A percentile compares a stretch with the other conserved stretches of the same genome.
Evolutionary conservation across 2,797 vertebrate genomes (phyloP).

Genomic region (Myotis findleyi): DNA sequence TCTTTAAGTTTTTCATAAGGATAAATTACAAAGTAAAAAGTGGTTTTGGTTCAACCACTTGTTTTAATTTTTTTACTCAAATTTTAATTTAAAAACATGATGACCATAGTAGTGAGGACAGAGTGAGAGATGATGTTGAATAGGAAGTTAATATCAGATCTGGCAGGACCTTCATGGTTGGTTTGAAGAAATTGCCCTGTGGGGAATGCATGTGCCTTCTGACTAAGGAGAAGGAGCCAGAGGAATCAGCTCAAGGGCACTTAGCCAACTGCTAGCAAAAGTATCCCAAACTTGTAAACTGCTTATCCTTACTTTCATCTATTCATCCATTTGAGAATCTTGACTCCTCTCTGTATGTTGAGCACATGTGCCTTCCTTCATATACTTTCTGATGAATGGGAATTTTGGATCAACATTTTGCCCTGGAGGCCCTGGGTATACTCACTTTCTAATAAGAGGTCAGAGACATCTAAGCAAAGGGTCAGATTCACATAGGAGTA

Average conservation of each 20-base stretch:
- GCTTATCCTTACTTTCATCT: constrained; percentile 48
- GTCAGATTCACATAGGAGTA: neutral
- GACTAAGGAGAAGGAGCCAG: constrained; percentile 28
- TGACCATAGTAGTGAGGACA: neutral
- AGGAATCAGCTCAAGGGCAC: constrained; percentile 21
- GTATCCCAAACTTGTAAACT: constrained; percentile 15
- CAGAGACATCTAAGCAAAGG: constrained; percentile 36
- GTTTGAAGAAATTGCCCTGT: constrained; percentile 1
- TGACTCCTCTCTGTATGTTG: neutral
- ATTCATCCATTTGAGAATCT: constrained; percentile 11
- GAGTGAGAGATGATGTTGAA: neutral
- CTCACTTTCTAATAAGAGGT: constrained; percentile 57
- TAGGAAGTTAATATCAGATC: constrained; percentile 54
- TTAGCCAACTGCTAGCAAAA: constrained; percentile 61
- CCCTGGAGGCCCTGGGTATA: neutral
- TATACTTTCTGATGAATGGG: constrained; percentile 41
- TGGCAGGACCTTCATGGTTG: constrained; percentile 8
- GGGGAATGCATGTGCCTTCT: constrained; percentile 26
- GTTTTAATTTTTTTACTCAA: constrained; percentile 46
- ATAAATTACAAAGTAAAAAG: constrained; percentile 29
- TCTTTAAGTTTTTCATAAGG: constrained; percentile 13
- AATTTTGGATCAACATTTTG: constrained; percentile 56
- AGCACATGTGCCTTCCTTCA: neutral
- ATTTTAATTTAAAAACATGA: constrained; percentile 51
- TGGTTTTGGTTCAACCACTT: neutral